Conservation (phyloP, 37 sponge, comb jelly and placozoan species). For the Crambe crambe region DNA sequence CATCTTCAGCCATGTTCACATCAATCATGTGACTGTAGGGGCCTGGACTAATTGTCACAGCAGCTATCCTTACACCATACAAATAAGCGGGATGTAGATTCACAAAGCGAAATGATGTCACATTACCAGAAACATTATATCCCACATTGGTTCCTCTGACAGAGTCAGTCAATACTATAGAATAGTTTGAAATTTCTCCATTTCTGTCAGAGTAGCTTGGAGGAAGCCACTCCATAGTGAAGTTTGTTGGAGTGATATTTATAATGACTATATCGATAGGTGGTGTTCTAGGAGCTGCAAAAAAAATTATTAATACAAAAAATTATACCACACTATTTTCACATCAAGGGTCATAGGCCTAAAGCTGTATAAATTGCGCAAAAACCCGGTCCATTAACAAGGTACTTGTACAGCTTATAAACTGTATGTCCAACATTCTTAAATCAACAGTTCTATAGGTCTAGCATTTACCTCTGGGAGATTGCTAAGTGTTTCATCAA, state of each 20-base stretch:
- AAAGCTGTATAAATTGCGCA: too few species aligned
- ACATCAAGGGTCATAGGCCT: too few species aligned
- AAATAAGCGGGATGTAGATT: not conserved
- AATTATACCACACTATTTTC: too few species aligned
- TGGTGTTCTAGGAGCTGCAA: conserved; percentile 4
- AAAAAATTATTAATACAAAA: not conserved
- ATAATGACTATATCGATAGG: not conserved
- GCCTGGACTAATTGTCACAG: not conserved
- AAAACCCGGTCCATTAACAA: too few species aligned
- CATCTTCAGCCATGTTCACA: not conserved
- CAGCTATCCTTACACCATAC: not conserved
- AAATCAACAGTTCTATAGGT: too few species aligned
- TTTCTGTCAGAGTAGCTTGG: not conserved
- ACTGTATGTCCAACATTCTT: too few species aligned
- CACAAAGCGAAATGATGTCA: not conserved
- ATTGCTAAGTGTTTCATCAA: too few species aligned
- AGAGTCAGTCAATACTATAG: not conserved
- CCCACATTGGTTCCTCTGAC: not conserved
- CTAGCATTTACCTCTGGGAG: too few species aligned
- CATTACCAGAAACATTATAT: not conserved
- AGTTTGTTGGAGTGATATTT: not conserved
- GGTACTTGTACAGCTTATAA: too few species aligned
- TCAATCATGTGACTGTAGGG: not conserved
- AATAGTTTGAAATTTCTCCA: not conserved
- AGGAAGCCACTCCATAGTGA: conserved; percentile 1